These are phyloP conservation scores for Stenurella melanura DNA, from an alignment of 2,888 invertebrate species.

Conservation along the genomic window DNA sequence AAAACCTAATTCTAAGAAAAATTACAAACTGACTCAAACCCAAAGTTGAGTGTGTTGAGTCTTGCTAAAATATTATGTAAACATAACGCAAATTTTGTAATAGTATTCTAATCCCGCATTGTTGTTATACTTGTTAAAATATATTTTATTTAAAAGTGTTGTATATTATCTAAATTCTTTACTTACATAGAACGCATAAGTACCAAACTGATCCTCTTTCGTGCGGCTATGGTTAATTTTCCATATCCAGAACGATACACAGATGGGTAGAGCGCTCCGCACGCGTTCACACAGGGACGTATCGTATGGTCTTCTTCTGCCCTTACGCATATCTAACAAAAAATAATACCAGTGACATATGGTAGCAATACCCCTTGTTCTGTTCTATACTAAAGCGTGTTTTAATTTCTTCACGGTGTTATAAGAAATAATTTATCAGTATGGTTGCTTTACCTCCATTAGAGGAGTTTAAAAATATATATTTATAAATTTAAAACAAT, in stretches of 20 bases:
- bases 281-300: conserved; percentile 49
- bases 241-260: conserved; percentile 49
- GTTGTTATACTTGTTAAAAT: too few species aligned
- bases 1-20: too few species aligned
- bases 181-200: not conserved
- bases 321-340: not conserved
- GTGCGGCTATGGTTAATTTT: conserved; percentile 35
- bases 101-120: too few species aligned
- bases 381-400: not conserved
- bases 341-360: not conserved
- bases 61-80: too few species aligned
- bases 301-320: not conserved
- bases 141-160: too few species aligned
- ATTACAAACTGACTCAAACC: too few species aligned
- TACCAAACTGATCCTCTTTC: not conserved
- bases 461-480: not conserved
- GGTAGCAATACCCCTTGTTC: not conserved
- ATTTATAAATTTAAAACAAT: not conserved
- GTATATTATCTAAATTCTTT: too few species aligned
- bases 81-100: too few species aligned
- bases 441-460: not conserved
- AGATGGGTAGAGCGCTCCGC: conserved; percentile 54
- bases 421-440: not conserved
- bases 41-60: too few species aligned
- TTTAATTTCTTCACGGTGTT: not conserved